Base-by-base conservation (phyloP, 2,888 invertebrate genomes). In the Drosophila longiperda region DNA sequence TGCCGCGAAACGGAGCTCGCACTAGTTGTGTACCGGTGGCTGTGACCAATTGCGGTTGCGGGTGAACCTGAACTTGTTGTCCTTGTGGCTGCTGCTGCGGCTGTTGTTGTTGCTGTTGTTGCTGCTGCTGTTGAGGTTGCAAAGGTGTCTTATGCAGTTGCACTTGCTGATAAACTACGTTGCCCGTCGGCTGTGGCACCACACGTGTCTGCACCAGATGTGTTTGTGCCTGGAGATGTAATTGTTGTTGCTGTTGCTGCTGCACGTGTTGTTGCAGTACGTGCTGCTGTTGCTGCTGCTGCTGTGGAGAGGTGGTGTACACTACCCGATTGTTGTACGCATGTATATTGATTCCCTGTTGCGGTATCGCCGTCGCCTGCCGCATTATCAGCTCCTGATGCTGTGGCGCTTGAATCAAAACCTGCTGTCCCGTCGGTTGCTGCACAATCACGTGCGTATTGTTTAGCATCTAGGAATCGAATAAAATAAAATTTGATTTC, bases 311-410 rank as follows among this genome's bases (percentile, higher is more conserved):
- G 0, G 83, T 79, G 0, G 91, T 83, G 42, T 91, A 91, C 38
- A 91, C 83, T 0, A 91, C 85, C 1, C 91, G 92, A 81, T 91
- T 91, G 48, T 88, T 90, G 45, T 92, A 92, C 8, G 85, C 74
- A 32, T 85, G 85, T 23, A 82, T 78, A 40, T 92, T 88, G 20
- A 92, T 91, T n/a, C 92, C 87, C n/a, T 87, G 91, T 53, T 90
- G 92, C 8, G 75, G 78, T 40, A 90, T 70, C 2, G 83, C 91
- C 61, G 92, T 87, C 17, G 89, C 83, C 72, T 92, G 93, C 0
- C 92, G 90, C 92, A 93, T 91, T 3, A 93, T 91, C 26, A 93
- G 86, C 53, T 93, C 92, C 60, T 90, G 91, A 36, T 93, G 92
- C 53, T 91, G 92, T 0, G 91, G 92, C 0, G 90, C 79, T 50